phyloP scores from a whole-genome alignment of 2,113 vertebrate species.

The Mesoclemmys tuberculata region DNA sequence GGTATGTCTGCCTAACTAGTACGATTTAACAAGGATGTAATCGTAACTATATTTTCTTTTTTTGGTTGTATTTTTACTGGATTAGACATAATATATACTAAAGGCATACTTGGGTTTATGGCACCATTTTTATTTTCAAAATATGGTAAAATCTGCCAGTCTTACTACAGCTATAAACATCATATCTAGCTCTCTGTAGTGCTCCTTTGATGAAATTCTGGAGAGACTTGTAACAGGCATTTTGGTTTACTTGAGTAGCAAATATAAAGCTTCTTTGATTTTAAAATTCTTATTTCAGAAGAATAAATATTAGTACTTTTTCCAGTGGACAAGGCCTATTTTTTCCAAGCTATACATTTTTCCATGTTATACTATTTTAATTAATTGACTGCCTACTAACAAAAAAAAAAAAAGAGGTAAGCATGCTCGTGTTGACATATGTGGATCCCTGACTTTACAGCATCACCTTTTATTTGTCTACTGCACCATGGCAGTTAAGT shows the following conservation, averaged over 20 bases:
- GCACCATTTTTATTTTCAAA: background rate
- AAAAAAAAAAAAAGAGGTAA: background rate
- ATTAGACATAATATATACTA: conserved; percentile 11
- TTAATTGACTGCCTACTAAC: background rate
- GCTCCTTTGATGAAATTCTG: background rate
- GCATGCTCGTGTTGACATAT: background rate
- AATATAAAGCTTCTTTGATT: conserved; percentile 16
- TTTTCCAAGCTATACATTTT: background rate
- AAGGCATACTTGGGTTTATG: conserved; percentile 23
- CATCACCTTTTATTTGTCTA: conserved; percentile 2
- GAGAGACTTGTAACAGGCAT: conserved; percentile 3
- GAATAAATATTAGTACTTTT: conserved; percentile 9
- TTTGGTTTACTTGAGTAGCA: background rate
- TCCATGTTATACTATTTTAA: background rate
- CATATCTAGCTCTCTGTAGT: background rate
- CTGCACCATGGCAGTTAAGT: background rate
- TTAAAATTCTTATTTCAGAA: background rate
- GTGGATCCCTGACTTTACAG: background rate
- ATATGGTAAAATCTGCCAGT: background rate
- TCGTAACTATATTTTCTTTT: background rate
- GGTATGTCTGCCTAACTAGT: background rate
- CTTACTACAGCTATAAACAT: background rate
- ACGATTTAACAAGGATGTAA: background rate
- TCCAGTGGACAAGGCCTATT: conserved; percentile 36
- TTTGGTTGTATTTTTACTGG: conserved; percentile 15